These are phyloP conservation scores for Caranx ignobilis DNA, from an alignment of 2,113 vertebrate species.

Conservation along the genomic window DNA sequence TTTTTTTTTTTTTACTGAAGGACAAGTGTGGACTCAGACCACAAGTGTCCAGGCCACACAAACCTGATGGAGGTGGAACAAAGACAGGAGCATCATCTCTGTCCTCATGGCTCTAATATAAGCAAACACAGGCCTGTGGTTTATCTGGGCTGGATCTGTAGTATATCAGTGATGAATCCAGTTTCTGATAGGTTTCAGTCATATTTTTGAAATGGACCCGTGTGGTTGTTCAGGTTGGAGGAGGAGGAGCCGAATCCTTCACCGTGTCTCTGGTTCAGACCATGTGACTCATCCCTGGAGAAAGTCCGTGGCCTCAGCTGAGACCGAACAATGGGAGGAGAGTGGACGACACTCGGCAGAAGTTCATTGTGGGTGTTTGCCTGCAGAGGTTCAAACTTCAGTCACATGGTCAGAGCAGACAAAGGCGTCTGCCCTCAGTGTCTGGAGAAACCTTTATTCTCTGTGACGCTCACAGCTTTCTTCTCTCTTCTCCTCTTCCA, in stretches of 20 bases:
- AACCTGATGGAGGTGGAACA: too few species aligned
- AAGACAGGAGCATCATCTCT: too few species aligned
- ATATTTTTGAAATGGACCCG: too few species aligned
- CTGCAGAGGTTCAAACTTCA: constrained; percentile 27
- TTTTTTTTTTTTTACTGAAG: too few species aligned
- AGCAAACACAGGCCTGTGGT: too few species aligned
- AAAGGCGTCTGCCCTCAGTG: constrained; percentile 30
- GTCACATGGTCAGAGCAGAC: constrained; percentile 14
- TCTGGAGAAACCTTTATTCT: constrained; percentile 4
- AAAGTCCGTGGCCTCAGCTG: neutral
- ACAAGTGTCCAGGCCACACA: too few species aligned
- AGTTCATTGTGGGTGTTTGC: constrained; percentile 17
- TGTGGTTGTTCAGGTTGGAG: too few species aligned
- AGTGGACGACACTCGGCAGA: neutral
- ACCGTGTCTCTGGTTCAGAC: neutral
- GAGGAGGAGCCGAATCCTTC: neutral
- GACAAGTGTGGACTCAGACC: too few species aligned
- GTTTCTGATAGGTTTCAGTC: too few species aligned
- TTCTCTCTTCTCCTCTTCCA: constrained; percentile 6
- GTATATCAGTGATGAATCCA: too few species aligned
- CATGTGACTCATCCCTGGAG: neutral
- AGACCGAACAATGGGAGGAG: neutral
- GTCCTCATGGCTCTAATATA: too few species aligned
- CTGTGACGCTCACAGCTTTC: neutral
- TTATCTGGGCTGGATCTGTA: too few species aligned